These are phyloP conservation scores for Agonopterix subpropinquella DNA, from an alignment of 2,888 invertebrate species.

Conservation along the genomic window DNA sequence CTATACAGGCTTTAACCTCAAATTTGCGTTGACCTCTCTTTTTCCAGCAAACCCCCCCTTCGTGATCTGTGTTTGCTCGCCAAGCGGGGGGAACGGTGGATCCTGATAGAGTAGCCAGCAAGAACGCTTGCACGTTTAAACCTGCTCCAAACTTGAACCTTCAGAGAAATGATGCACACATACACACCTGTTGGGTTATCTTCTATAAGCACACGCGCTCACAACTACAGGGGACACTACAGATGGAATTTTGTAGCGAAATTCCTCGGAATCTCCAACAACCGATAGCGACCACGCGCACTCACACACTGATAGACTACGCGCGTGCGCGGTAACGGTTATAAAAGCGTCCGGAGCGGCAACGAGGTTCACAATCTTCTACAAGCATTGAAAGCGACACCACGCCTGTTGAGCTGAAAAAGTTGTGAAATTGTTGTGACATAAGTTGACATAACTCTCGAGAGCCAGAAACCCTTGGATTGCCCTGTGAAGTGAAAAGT, in stretches of 20 bases:
- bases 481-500: slow-evolving; percentile 6
- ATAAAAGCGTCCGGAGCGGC: slow-evolving; percentile 3
- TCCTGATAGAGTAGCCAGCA: slow-evolving; percentile 17
- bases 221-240: slow-evolving; percentile 25
- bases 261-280: slow-evolving; percentile 53
- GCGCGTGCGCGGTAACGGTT: slow-evolving; percentile 30
- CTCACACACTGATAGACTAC: slow-evolving; percentile 40
- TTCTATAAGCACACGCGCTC: slow-evolving; percentile 21
- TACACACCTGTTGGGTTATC: slow-evolving; percentile 19
- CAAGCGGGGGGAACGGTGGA: slow-evolving; percentile 25
- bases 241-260: slow-evolving; percentile 23
- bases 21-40: slow-evolving; percentile 9
- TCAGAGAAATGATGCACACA: slow-evolving; percentile 33
- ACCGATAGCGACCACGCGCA: slow-evolving; percentile 33
- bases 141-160: slow-evolving; percentile 22
- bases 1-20: slow-evolving; percentile 10
- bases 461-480: slow-evolving; percentile 4
- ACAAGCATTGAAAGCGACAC: slow-evolving; percentile 28
- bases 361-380: slow-evolving; percentile 31
- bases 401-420: slow-evolving; percentile 36
- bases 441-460: slow-evolving; percentile 24
- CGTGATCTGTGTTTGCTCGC: slow-evolving; percentile 10
- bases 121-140: slow-evolving; percentile 37
- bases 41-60: slow-evolving; percentile 21
- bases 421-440: slow-evolving; percentile 70